Evolutionary conservation across 2,797 vertebrate genomes (phyloP).

Genomic region (Momotus momota): DNA sequence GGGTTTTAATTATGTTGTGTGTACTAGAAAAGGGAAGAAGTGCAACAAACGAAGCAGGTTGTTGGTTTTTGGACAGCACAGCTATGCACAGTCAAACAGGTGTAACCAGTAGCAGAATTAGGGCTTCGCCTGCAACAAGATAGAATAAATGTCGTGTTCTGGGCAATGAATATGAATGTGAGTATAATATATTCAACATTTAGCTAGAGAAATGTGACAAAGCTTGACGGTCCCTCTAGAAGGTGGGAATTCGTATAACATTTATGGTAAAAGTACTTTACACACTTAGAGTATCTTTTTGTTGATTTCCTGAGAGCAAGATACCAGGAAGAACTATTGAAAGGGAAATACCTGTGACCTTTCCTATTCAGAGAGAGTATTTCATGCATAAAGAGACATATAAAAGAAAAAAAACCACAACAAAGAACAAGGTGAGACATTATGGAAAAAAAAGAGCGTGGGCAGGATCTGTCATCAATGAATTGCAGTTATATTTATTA

Average conservation of each 20-base stretch:
- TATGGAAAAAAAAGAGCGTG: fast-evolving
- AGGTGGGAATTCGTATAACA: not conserved
- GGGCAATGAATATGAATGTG: not conserved
- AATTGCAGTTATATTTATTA: not conserved
- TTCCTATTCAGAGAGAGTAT: not conserved
- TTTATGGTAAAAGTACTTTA: not conserved
- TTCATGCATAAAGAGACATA: not conserved
- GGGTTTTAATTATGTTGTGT: not conserved
- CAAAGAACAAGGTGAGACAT: not conserved
- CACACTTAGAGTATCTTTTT: not conserved
- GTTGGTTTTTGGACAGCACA: not conserved
- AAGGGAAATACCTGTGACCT: not conserved
- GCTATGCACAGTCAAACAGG: not conserved
- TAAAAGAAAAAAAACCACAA: not conserved
- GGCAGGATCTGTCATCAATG: not conserved
- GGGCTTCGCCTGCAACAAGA: not conserved
- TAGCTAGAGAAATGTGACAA: not conserved
- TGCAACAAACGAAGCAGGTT: fast-evolving
- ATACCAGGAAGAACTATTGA: not conserved
- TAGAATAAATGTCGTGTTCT: not conserved
- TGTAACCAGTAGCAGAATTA: not conserved
- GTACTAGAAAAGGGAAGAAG: not conserved
- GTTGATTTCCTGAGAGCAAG: not conserved
- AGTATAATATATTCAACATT: not conserved
- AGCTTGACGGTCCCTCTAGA: not conserved